Percentiles rank a stretch among this genome's conserved stretches.
These are phyloP conservation scores for Tyrannus savana DNA, from an alignment of 2,113 vertebrate species.

Conservation along the genomic window DNA sequence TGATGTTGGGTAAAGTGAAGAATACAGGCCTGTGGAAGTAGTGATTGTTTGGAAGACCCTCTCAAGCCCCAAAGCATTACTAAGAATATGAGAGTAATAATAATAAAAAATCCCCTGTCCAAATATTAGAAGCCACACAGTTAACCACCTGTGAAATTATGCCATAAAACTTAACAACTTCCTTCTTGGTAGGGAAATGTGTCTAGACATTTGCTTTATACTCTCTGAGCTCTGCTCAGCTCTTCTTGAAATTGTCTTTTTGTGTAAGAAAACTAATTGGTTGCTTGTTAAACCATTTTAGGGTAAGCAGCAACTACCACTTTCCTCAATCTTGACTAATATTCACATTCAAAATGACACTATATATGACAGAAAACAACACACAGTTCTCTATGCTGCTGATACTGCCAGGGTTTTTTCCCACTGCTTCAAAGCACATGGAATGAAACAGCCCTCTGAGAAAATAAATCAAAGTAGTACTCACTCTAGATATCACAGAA, in stretches of 20 bases:
- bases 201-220: neutral
- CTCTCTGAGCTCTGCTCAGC: neutral
- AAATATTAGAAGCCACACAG: neutral
- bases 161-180: neutral
- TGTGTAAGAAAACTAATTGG: neutral
- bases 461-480: neutral
- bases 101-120: neutral
- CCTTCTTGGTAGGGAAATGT: neutral
- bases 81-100: neutral
- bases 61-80: neutral
- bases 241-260: neutral
- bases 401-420: neutral
- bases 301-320: neutral
- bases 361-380: neutral
- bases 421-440: neutral
- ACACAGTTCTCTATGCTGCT: neutral
- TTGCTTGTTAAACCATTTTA: neutral
- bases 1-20: neutral
- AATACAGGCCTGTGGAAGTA: neutral
- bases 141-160: slow-evolving; percentile 30
- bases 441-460: neutral
- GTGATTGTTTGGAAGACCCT: neutral
- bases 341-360: neutral
- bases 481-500: neutral
- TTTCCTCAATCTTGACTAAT: neutral